Conservation (phyloP, 2,888 invertebrate species). For the Hipparchia sbordonii region DNA sequence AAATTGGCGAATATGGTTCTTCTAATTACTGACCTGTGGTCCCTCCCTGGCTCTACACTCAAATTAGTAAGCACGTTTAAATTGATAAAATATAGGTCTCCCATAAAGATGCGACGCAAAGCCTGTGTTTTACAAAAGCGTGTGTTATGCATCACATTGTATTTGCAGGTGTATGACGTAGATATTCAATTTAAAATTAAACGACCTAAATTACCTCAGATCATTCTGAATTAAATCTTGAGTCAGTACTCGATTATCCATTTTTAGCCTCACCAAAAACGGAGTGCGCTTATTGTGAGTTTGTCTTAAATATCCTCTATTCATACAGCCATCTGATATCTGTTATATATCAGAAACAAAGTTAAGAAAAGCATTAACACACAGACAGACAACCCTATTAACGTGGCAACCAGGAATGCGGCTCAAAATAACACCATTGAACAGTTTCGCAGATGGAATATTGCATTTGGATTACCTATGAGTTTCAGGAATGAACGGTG, state of each 20-base stretch:
- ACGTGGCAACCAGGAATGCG: slow-evolving; percentile 31
- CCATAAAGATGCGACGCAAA: too few relatives aligned
- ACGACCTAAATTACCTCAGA: slow-evolving; percentile 31
- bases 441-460: slow-evolving; percentile 35
- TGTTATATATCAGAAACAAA: background rate
- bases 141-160: slow-evolving; percentile 4
- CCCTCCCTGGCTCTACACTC: too few relatives aligned
- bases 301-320: too few relatives aligned
- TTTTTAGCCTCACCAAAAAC: background rate
- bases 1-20: too few relatives aligned
- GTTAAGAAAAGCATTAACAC: background rate
- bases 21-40: too few relatives aligned
- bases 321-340: background rate
- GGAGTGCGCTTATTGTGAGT: background rate
- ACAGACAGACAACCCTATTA: slow-evolving; percentile 7
- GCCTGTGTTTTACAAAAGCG: background rate
- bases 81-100: too few relatives aligned
- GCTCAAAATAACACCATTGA: slow-evolving; percentile 42
- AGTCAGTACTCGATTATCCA: slow-evolving; percentile 3
- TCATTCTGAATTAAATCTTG: slow-evolving; percentile 15
- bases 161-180: slow-evolving; percentile 16
- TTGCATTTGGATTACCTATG: slow-evolving; percentile 33
- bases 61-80: too few relatives aligned
- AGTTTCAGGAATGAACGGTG: slow-evolving; percentile 22
- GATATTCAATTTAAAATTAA: slow-evolving; percentile 29